Conservation (phyloP, 2,113 vertebrate species). For the Pleuronectes platessa region DNA sequence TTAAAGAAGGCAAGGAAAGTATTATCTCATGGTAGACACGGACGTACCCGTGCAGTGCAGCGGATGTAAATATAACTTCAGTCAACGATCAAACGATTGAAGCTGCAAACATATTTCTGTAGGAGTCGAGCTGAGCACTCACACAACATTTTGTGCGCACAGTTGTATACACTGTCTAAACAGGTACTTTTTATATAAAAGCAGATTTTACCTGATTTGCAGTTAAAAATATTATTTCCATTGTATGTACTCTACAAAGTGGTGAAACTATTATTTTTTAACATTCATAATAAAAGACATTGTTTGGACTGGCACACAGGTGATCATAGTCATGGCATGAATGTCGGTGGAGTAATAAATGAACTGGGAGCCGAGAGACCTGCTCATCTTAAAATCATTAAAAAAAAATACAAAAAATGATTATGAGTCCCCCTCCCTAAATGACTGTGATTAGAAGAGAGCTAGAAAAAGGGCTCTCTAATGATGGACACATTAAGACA, state of each 20-base stretch:
- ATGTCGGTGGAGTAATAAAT: constrained; percentile 58
- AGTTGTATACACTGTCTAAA: neutral
- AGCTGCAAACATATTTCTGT: constrained; percentile 11
- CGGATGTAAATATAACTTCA: constrained; percentile 49
- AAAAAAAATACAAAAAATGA: constrained; percentile 51
- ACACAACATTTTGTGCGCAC: neutral
- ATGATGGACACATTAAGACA: constrained; percentile 64
- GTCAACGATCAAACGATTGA: constrained; percentile 1
- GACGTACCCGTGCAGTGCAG: constrained; percentile 31
- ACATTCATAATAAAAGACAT: constrained; percentile 61
- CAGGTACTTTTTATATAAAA: constrained; percentile 16
- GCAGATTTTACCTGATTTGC: constrained; percentile 33
- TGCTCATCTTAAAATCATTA: constrained; percentile 53
- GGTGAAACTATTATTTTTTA: constrained; percentile 52
- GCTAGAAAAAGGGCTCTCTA: constrained; percentile 46
- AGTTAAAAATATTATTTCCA: constrained; percentile 47
- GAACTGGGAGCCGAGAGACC: constrained; percentile 49
- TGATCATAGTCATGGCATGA: constrained; percentile 57
- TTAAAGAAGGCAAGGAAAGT: constrained; percentile 62
- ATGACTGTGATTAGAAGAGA: constrained; percentile 64
- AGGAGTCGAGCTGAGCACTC: neutral
- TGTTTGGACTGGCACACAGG: constrained; percentile 67
- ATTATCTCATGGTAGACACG: constrained; percentile 32
- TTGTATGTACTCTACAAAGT: constrained; percentile 47
- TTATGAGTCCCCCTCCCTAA: constrained; percentile 16